Percentiles rank a stretch among this genome's conserved stretches.
Conservation (phyloP, 2,888 invertebrate species). For the Syrista parreyssii region DNA sequence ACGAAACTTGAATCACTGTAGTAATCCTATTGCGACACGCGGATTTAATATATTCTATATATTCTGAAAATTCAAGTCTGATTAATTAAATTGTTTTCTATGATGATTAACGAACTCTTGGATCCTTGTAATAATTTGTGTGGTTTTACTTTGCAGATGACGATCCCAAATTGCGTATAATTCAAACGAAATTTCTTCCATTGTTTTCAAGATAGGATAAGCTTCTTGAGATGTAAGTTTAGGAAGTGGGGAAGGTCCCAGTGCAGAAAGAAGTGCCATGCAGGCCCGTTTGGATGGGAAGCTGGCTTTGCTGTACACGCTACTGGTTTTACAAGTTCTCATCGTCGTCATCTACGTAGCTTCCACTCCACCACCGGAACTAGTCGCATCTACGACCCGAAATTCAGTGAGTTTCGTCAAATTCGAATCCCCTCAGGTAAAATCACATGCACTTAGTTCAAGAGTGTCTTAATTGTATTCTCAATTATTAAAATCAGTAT, state of each 20-base stretch:
- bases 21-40: too few relatives aligned
- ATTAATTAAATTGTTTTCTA: not conserved
- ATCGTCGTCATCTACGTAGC: slow-evolving; percentile 62
- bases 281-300: slow-evolving; percentile 63
- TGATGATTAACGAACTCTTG: not conserved
- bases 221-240: slow-evolving; percentile 28
- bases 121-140: not conserved
- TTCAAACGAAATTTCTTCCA: not conserved
- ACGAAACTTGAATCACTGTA: too few relatives aligned
- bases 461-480: not conserved
- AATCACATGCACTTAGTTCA: not conserved
- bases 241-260: slow-evolving; percentile 1
- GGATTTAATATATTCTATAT: too few relatives aligned
- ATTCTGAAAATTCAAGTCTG: too few relatives aligned
- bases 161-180: not conserved
- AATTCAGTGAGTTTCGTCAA: slow-evolving; percentile 58
- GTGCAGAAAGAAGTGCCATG: slow-evolving; percentile 48
- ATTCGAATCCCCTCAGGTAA: slow-evolving; percentile 45
- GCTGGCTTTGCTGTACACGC: slow-evolving; percentile 59
- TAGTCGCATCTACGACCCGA: slow-evolving; percentile 42
- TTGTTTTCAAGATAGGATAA: not conserved
- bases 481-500: not conserved
- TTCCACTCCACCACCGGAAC: slow-evolving; percentile 56
- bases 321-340: slow-evolving; percentile 60
- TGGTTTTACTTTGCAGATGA: not conserved